Percentiles rank a stretch among this genome's conserved stretches.
Conservation (phyloP, 2,888 invertebrate species). For the Brassicogethes aeneus region DNA sequence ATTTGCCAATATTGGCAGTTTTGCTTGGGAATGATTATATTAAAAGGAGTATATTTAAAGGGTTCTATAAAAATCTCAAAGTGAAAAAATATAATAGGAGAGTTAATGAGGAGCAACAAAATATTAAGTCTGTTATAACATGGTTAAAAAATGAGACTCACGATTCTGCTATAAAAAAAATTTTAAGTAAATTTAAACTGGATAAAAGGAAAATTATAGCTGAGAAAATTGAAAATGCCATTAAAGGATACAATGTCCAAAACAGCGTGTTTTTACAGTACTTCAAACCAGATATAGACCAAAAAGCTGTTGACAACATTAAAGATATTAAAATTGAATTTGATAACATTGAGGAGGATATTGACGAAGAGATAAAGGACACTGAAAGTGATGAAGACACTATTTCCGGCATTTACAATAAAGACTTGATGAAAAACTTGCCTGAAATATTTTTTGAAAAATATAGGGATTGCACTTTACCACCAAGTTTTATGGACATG, state of each 20-base stretch:
- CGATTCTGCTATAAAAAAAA: conserved; percentile 58
- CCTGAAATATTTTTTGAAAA: conserved; percentile 59
- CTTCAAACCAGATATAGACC: too few species aligned
- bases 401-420: conserved; percentile 12
- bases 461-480: conserved; percentile 51
- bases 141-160: conserved; percentile 69
- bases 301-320: too few species aligned
- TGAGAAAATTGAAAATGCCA: conserved; percentile 51
- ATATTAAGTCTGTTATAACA: conserved; percentile 60
- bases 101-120: conserved; percentile 55
- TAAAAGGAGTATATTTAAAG: conserved; percentile 53
- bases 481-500: conserved; percentile 61
- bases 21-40: conserved; percentile 88
- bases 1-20: conserved; percentile 69
- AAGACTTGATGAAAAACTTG: conserved; percentile 23
- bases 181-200: conserved; percentile 53
- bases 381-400: not conserved
- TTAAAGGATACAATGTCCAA: conserved; percentile 54
- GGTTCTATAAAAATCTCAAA: conserved; percentile 60
- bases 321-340: too few species aligned
- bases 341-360: too few species aligned
- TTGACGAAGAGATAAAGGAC: conserved; percentile 4
- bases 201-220: conserved; percentile 46
- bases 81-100: conserved; percentile 45
- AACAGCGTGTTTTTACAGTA: conserved; percentile 51